phyloP scores from a whole-genome alignment of 2,113 vertebrate genomes.

The Camelus dromedarius region DNA sequence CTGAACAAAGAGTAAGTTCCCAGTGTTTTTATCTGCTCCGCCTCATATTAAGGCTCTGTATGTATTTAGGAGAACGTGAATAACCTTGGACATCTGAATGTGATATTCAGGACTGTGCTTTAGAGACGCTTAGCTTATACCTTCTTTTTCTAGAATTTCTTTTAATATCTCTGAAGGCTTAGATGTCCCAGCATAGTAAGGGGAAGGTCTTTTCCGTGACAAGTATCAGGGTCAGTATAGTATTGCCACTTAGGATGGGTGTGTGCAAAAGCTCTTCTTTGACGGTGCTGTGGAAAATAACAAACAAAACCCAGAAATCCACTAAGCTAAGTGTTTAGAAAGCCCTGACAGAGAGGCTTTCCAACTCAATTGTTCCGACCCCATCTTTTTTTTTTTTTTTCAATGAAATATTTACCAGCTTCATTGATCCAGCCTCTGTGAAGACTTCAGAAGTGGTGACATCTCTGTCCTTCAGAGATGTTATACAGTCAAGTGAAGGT shows the following conservation, averaged over 20 bases:
- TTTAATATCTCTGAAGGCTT: conserved; percentile 31
- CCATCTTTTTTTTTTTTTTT: background rate
- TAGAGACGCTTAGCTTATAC: background rate
- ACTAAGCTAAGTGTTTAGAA: background rate
- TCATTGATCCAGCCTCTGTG: background rate
- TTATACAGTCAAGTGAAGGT: background rate
- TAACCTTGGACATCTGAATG: background rate
- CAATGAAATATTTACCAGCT: background rate
- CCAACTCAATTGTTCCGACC: background rate
- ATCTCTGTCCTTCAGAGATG: background rate
- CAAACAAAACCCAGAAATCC: background rate
- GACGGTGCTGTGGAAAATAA: background rate
- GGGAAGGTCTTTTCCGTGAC: conserved; percentile 28
- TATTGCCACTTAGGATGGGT: background rate
- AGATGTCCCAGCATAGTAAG: conserved; percentile 37
- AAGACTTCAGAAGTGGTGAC: background rate
- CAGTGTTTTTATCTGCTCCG: background rate
- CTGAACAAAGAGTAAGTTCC: conserved; percentile 93
- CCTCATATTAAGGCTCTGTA: background rate
- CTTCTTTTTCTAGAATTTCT: conserved; percentile 45
- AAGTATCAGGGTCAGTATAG: background rate
- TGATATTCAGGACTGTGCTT: background rate
- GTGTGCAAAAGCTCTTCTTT: background rate
- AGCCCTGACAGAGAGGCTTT: background rate
- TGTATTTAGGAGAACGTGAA: background rate